A percentile compares a stretch with the other conserved stretches of the same genome.
Conservation (phyloP, 2,113 vertebrate species). For the Isurus oxyrinchus region DNA sequence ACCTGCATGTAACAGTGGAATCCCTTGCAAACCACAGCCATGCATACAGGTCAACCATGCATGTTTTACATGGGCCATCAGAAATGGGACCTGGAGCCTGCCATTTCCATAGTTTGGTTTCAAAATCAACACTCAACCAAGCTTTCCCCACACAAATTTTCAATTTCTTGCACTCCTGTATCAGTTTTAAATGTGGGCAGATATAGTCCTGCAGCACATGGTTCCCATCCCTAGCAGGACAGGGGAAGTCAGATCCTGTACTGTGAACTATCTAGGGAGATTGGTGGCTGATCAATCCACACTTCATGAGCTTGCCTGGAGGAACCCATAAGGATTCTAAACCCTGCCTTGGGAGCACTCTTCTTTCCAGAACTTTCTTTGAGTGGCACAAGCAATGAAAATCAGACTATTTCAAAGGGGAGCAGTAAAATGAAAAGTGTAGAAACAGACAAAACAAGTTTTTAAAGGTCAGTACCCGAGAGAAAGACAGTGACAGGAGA, state of each 20-base stretch:
- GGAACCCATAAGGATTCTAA: not conserved
- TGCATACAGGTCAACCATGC: too few species aligned
- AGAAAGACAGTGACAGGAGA: not conserved
- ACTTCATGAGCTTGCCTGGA: not conserved
- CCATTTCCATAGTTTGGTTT: not conserved
- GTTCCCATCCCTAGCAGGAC: not conserved
- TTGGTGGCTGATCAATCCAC: too few species aligned
- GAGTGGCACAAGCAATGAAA: not conserved
- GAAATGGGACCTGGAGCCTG: too few species aligned
- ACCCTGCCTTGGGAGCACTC: not conserved
- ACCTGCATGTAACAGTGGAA: too few species aligned
- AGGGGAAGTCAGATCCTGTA: not conserved
- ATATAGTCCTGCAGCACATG: not conserved
- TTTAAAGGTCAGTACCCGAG: not conserved
- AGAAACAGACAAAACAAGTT: not conserved
- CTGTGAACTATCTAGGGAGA: not conserved
- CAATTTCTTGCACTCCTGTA: not conserved
- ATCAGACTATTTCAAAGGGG: not conserved
- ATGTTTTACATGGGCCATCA: too few species aligned
- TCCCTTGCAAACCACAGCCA: too few species aligned
- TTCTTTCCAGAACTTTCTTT: not conserved
- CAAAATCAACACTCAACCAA: not conserved
- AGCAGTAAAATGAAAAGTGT: not conserved
- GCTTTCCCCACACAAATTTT: not conserved
- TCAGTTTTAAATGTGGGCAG: not conserved